Evolutionary conservation across 2,797 vertebrate species (phyloP).

Genomic region (Anabas testudineus): DNA sequence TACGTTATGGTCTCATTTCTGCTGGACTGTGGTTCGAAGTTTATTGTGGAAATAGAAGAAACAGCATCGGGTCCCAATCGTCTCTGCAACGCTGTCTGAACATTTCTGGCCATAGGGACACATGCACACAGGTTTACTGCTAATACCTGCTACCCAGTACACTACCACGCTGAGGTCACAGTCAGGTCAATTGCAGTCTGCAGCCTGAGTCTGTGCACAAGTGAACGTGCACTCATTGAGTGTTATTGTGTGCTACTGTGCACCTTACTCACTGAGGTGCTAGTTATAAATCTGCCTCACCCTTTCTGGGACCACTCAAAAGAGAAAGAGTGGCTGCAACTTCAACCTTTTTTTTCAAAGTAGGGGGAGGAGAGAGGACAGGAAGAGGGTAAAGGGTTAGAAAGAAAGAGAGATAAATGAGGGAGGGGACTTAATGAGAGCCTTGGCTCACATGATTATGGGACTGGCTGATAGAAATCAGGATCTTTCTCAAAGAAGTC

Average conservation of each 20-base stretch:
- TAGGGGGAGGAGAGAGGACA: constrained; percentile 8
- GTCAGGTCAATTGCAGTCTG: constrained; percentile 70
- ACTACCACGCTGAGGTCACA: constrained; percentile 55
- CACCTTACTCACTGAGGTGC: constrained; percentile 70
- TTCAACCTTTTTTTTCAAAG: constrained; percentile 57
- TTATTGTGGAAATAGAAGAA: constrained; percentile 44
- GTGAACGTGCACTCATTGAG: constrained; percentile 28
- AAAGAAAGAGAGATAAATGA: constrained; percentile 69
- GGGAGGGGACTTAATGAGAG: constrained; percentile 70
- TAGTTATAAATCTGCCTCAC: constrained; percentile 75
- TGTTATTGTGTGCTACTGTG: constrained; percentile 45
- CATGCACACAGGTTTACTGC: constrained; percentile 35
- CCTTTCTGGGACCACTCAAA: constrained; percentile 58
- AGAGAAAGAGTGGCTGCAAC: constrained; percentile 36
- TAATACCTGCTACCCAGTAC: constrained; percentile 47
- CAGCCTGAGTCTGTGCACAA: constrained; percentile 26
- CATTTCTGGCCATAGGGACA: constrained; percentile 26
- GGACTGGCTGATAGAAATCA: constrained; percentile 79
- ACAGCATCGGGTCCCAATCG: constrained; percentile 24
- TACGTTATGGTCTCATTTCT: constrained; percentile 40
- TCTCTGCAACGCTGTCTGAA: background rate
- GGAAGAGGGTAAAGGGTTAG: constrained; percentile 43
- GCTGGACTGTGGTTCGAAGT: constrained; percentile 41
- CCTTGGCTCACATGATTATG: constrained; percentile 75
- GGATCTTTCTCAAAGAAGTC: constrained; percentile 80